These are phyloP conservation scores for Abramis brama DNA, from an alignment of 2,113 vertebrate genomes.

Conservation along the genomic window DNA sequence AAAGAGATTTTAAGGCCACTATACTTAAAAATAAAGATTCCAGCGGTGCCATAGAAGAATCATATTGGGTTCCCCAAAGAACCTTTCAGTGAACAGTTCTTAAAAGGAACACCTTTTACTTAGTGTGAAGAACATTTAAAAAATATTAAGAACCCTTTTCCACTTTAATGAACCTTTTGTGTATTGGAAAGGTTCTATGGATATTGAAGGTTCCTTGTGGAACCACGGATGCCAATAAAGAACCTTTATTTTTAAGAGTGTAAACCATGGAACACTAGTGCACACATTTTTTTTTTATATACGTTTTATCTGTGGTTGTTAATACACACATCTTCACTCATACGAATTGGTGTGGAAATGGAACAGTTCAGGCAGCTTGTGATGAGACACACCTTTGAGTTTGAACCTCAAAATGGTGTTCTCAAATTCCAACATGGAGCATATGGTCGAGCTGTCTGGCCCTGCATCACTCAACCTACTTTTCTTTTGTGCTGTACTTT, in stretches of 20 bases:
- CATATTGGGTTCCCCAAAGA: too few species aligned
- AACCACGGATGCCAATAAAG: too few species aligned
- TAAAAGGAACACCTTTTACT: too few species aligned
- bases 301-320: background rate
- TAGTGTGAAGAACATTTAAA: too few species aligned
- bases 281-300: background rate
- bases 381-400: background rate
- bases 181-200: too few species aligned
- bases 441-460: background rate
- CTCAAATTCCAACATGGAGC: background rate
- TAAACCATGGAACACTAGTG: background rate
- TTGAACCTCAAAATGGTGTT: background rate
- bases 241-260: too few species aligned
- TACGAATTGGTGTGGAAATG: background rate
- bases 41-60: too few species aligned
- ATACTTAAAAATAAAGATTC: too few species aligned
- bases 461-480: constrained; percentile 3
- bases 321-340: background rate
- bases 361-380: background rate
- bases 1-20: background rate
- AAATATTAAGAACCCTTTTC: too few species aligned
- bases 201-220: too few species aligned
- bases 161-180: too few species aligned
- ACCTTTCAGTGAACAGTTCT: too few species aligned
- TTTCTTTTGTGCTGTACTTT: background rate